Percentiles rank a stretch among this genome's conserved stretches.
phyloP scores from a whole-genome alignment of 2,113 vertebrate genomes.

The Ageneiosus marmoratus region DNA sequence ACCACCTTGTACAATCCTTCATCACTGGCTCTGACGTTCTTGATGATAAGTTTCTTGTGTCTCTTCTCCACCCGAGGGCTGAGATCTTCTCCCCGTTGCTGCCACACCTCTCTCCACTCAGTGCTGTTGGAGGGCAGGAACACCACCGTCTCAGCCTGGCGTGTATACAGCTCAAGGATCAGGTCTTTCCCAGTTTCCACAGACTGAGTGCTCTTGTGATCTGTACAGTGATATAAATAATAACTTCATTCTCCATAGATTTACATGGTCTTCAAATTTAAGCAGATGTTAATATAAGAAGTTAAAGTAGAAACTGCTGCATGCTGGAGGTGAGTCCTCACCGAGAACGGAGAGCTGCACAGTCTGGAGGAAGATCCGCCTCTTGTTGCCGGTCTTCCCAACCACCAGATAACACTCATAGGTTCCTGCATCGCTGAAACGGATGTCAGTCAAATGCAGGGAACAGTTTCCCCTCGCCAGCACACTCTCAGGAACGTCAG shows the following conservation, averaged over 20 bases:
- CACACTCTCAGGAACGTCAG: conserved; percentile 41
- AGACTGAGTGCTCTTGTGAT: conserved; percentile 48
- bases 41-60: conserved; percentile 49
- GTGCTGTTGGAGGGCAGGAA: conserved; percentile 58
- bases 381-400: background rate
- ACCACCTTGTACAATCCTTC: conserved; percentile 68
- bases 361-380: conserved; percentile 62
- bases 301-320: background rate
- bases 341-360: conserved; percentile 64
- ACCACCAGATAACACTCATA: conserved; percentile 70
- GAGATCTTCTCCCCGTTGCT: conserved; percentile 9
- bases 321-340: conserved; percentile 33
- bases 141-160: conserved; percentile 54
- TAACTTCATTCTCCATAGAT: background rate
- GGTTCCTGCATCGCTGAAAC: conserved; percentile 61
- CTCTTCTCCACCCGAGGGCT: conserved; percentile 3
- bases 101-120: conserved; percentile 57
- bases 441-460: conserved; percentile 62
- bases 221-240: conserved; percentile 47
- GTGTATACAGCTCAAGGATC: conserved; percentile 62
- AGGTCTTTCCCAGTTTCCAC: conserved; percentile 55
- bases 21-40: conserved; percentile 19
- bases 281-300: too few relatives aligned
- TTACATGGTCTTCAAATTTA: background rate
- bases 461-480: conserved; percentile 68